phyloP scores from a whole-genome alignment of 2,113 vertebrate species.

The Pteruthius melanotis region DNA sequence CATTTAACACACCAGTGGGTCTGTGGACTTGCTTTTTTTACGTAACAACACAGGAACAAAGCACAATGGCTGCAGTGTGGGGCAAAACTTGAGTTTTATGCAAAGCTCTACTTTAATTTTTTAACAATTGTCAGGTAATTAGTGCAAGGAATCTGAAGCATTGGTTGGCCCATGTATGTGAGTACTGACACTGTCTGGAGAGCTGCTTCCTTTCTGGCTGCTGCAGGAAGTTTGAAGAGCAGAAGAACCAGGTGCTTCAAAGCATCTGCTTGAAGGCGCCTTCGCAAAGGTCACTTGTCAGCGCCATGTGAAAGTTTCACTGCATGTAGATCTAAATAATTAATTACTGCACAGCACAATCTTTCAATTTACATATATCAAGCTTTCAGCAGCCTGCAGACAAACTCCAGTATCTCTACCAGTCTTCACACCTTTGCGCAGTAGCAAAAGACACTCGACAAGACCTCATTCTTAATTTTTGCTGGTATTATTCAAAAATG shows the following conservation, averaged over 20 bases:
- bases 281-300: constrained; percentile 25
- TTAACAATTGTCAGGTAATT: neutral
- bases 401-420: neutral
- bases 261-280: neutral
- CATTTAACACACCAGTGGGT: neutral
- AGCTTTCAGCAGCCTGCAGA: neutral
- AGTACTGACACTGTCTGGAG: neutral
- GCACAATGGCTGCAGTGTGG: neutral
- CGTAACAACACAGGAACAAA: neutral
- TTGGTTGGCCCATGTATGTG: fast-evolving
- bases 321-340: constrained; percentile 13
- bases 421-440: neutral
- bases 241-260: neutral
- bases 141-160: neutral
- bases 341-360: neutral
- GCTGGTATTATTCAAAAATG: neutral
- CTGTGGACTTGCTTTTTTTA: neutral
- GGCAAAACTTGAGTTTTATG: neutral
- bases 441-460: neutral
- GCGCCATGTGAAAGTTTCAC: neutral
- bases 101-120: neutral
- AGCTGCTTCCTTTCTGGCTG: neutral
- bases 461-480: neutral
- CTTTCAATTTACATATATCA: neutral
- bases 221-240: neutral